A percentile compares a stretch with the other conserved stretches of the same genome.
Evolutionary conservation across 2,888 invertebrate species (phyloP).

Genomic region (Cheilosia pagana): DNA sequence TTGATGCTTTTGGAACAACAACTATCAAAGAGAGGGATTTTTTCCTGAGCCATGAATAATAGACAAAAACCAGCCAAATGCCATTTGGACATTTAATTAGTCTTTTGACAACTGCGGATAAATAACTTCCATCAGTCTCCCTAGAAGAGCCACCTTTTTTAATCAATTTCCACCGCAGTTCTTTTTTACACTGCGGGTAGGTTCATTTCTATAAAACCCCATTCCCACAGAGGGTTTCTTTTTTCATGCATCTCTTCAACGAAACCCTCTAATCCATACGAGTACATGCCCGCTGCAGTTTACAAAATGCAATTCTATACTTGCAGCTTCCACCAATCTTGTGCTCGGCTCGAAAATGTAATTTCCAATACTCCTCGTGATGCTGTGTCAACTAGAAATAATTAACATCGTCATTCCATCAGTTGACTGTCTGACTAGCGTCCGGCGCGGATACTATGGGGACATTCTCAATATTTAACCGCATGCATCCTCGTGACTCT

Average conservation of each 20-base stretch:
- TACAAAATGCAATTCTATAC: constrained; percentile 58
- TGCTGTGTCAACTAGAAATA: constrained; percentile 65
- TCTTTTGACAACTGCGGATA: too few species aligned
- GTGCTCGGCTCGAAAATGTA: constrained; percentile 61
- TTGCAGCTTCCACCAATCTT: constrained; percentile 51
- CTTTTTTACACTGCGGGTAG: background rate
- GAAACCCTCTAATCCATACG: constrained; percentile 25
- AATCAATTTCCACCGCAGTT: background rate
- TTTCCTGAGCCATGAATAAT: too few species aligned
- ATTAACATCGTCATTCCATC: constrained; percentile 69
- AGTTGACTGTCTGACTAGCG: constrained; percentile 11
- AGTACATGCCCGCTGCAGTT: constrained; percentile 37
- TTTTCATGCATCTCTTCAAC: background rate
- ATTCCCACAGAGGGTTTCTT: background rate
- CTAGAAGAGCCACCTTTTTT: too few species aligned
- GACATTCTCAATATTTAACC: constrained; percentile 71
- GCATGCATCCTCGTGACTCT: constrained; percentile 57
- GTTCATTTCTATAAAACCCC: too few species aligned
- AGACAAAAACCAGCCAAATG: too few species aligned
- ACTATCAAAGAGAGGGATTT: too few species aligned
- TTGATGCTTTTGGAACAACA: too few species aligned
- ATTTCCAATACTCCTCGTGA: constrained; percentile 64
- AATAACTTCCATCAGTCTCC: too few species aligned
- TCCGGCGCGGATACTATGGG: constrained; percentile 13
- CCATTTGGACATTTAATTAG: too few species aligned